Percentiles rank a stretch among this genome's conserved stretches.
Evolutionary conservation across 2,888 invertebrate species (phyloP).

Genomic region (Callinectes sapidus): DNA sequence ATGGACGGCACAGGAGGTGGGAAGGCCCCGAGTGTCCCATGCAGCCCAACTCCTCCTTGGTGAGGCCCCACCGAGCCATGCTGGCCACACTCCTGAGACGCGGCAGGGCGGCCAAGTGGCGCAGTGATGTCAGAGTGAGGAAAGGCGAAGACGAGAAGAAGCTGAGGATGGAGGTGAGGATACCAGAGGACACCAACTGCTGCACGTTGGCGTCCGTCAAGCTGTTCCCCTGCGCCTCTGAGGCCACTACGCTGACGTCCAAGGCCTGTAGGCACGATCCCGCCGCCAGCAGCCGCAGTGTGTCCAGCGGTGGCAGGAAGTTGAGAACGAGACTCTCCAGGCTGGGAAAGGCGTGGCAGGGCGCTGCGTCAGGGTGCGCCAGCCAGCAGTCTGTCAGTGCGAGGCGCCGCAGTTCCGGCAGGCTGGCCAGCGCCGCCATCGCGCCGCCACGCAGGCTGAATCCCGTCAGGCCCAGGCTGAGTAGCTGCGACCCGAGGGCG

Average conservation of each 20-base stretch:
- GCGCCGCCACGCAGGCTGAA: conserved; percentile 44
- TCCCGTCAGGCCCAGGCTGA: conserved; percentile 50
- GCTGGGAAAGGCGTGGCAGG: conserved; percentile 46
- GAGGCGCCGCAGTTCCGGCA: conserved; percentile 51
- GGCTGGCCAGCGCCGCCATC: conserved; percentile 38
- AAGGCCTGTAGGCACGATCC: conserved; percentile 32
- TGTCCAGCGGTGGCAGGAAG: conserved; percentile 44
- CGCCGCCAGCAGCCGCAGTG: conserved; percentile 48
- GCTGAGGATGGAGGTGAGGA: conserved; percentile 39
- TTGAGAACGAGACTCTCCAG: conserved; percentile 50
- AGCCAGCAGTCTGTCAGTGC: conserved; percentile 53
- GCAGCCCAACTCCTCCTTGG: conserved; percentile 53
- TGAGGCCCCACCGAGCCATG: conserved; percentile 57
- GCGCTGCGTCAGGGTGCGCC: conserved; percentile 39
- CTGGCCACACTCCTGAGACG: conserved; percentile 42
- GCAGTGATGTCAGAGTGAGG: conserved; percentile 48
- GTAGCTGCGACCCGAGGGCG: conserved; percentile 33
- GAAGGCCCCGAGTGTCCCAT: conserved; percentile 52
- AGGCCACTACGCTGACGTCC: conserved; percentile 43
- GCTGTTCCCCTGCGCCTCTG: conserved; percentile 57
- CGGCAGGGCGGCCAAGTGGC: conserved; percentile 34
- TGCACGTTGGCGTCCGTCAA: conserved; percentile 48
- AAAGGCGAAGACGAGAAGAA: conserved; percentile 54
- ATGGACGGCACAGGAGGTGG: conserved; percentile 33
- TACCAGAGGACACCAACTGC: conserved; percentile 44